phyloP scores from a whole-genome alignment of 2,888 invertebrate species.

The Euzetes globulus region DNA sequence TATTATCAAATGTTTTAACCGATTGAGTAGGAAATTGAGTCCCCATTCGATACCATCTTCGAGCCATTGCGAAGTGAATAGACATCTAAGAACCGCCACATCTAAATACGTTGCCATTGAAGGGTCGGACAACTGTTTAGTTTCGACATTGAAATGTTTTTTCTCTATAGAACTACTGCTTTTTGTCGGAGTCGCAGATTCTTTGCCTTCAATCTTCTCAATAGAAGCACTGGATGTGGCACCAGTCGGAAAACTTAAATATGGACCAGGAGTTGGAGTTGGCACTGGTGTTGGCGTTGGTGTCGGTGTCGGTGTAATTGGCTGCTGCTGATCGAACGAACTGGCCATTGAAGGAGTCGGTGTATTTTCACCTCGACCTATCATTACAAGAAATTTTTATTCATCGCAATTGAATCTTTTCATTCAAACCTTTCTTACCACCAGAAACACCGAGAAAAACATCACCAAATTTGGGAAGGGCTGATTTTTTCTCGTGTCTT shows the following conservation, averaged over 20 bases:
- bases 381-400: background rate
- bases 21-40: slow-evolving; percentile 76
- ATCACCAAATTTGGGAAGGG: slow-evolving; percentile 55
- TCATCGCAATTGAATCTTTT: background rate
- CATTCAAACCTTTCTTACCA: slow-evolving; percentile 47
- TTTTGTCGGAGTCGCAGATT: slow-evolving; percentile 13
- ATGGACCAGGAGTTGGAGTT: slow-evolving; percentile 5
- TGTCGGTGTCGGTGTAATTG: slow-evolving; percentile 47
- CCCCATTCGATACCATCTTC: slow-evolving; percentile 99
- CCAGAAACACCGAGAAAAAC: slow-evolving; percentile 61
- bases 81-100: slow-evolving; percentile 86
- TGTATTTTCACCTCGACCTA: background rate
- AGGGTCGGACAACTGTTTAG: slow-evolving; percentile 33
- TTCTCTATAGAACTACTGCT: slow-evolving; percentile 4
- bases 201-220: slow-evolving; percentile 19
- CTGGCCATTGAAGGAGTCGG: slow-evolving; percentile 8
- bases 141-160: slow-evolving; percentile 20
- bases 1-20: slow-evolving; percentile 53
- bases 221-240: slow-evolving; percentile 7
- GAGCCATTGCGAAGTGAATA: slow-evolving; percentile 94
- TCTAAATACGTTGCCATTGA: slow-evolving; percentile 86
- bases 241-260: background rate
- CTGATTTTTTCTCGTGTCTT: slow-evolving; percentile 39
- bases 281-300: slow-evolving; percentile 42
- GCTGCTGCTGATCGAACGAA: background rate